phyloP scores from a whole-genome alignment of 1,140 invertebrate genomes.

The Amyelois transitella region DNA sequence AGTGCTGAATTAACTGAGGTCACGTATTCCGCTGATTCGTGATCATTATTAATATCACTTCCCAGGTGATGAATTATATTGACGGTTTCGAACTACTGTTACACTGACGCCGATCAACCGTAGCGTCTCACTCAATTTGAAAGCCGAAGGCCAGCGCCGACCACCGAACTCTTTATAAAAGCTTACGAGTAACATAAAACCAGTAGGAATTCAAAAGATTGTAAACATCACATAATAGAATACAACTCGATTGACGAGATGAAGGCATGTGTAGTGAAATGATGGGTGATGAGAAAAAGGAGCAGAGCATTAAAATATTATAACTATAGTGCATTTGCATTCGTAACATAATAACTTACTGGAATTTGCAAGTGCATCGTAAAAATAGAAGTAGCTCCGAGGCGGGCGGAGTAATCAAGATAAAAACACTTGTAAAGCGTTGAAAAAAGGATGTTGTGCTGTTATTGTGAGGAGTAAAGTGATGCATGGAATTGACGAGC shows the following conservation, averaged over 20 bases:
- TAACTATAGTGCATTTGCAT: neutral
- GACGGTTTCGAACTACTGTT: neutral
- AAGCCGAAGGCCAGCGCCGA: neutral
- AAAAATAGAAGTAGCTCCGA: constrained; percentile 10
- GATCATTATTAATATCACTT: constrained; percentile 5
- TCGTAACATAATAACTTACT: constrained; percentile 11
- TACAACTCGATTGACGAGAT: constrained; percentile 4
- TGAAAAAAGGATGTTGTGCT: constrained; percentile 14
- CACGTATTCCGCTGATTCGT: constrained; percentile 9
- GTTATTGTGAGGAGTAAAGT: constrained; percentile 13
- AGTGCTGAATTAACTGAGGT: constrained; percentile 18
- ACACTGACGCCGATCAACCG: neutral
- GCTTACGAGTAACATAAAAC: neutral
- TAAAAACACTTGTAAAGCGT: constrained; percentile 8
- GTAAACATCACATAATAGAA: neutral
- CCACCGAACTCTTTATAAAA: neutral
- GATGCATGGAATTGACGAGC: constrained; percentile 30
- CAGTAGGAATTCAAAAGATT: neutral
- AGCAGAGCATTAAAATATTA: constrained; percentile 6
- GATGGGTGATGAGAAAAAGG: neutral
- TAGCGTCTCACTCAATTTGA: neutral
- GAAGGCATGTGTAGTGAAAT: constrained; percentile 8
- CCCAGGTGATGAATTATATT: neutral
- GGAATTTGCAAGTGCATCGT: constrained; percentile 15
- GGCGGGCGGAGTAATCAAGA: constrained; percentile 4